Evolutionary conservation across 2,797 vertebrate species (phyloP), one percentile per base, ranked within the genome.

Genomic region (Macroramphosus scolopax): DNA sequence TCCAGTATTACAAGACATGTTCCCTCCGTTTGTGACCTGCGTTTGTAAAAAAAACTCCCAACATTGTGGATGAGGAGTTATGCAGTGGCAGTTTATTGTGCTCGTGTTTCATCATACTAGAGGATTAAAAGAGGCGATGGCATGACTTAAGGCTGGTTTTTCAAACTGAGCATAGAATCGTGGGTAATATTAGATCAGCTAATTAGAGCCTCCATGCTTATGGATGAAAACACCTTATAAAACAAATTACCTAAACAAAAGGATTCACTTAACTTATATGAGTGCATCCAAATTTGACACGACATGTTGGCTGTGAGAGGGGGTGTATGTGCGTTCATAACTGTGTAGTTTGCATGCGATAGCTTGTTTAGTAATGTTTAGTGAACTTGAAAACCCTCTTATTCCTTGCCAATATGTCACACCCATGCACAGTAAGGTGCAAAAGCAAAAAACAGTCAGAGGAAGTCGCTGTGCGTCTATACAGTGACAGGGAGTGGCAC

Each of bases 401-500:
- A 10, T 17, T 51, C 45, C 60, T 25, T 58, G 44, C 53, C 7
- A 48, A 46, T 16, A 38, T 54, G 73, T 63, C 63, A 68, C 75
- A 51, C 74, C 64, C 64, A 46, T n/a, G n/a, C n/a, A n/a, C n/a
- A n/a, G n/a, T n/a, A n/a, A n/a, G n/a, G n/a, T n/a, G n/a, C n/a
- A n/a, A n/a, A n/a, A n/a, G n/a, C 2, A 5, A 2, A n/a, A 22
- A 22, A 22, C 20, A 22, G 3, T 9, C 17, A 49, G 62, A 77
- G 69, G 72, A 82, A 82, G 72, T 75, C 49, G 59, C 38, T 62
- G 59, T 17, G 37, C 65, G 55, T 54, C 59, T 81, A 72, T 73
- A 77, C 41, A 36, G 18, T 20, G 73, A 58, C 62, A 69, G 78
- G 89, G 88, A 39, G 86, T 85, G 89, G 83, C 68, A 37, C 26